phyloP scores from a whole-genome alignment of 2,797 vertebrate genomes.

The Tauraco hartlaubi region DNA sequence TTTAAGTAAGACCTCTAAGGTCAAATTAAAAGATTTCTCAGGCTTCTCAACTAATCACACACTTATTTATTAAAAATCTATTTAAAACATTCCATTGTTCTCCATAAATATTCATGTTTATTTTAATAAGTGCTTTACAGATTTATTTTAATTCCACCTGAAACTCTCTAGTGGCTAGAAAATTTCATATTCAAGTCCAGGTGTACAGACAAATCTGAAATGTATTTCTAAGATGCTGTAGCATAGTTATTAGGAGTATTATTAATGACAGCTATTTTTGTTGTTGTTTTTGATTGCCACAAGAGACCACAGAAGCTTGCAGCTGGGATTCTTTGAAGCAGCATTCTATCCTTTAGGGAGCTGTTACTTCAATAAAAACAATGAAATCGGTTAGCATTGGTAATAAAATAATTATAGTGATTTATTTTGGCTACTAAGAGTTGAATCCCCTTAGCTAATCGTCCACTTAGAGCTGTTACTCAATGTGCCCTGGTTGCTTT shows the following conservation, averaged over 20 bases:
- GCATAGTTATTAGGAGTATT: conserved; percentile 17
- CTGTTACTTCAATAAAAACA: conserved; percentile 80
- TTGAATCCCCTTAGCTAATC: conserved; percentile 80
- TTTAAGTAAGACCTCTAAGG: not conserved
- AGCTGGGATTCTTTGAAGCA: conserved; percentile 73
- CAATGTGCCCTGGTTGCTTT: conserved; percentile 72
- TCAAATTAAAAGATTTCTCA: not conserved
- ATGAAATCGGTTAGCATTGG: conserved; percentile 82
- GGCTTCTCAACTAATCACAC: not conserved
- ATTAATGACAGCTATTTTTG: conserved; percentile 75
- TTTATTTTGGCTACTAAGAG: conserved; percentile 82
- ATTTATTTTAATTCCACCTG: conserved; percentile 55
- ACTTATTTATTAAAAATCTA: conserved; percentile 50
- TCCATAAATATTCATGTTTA: conserved; percentile 57
- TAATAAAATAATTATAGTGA: conserved; percentile 83
- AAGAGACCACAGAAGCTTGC: conserved; percentile 61
- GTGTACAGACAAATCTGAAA: conserved; percentile 12
- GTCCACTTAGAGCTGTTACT: conserved; percentile 79
- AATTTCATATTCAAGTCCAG: conserved; percentile 55
- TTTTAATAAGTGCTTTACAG: conserved; percentile 41
- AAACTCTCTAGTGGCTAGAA: not conserved
- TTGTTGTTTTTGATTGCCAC: conserved; percentile 72
- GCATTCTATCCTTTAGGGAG: conserved; percentile 71
- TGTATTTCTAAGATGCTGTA: conserved; percentile 43
- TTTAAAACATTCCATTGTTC: conserved; percentile 46